Percentiles rank a stretch among this genome's conserved stretches.
Evolutionary conservation across 2,113 vertebrate species (phyloP).

Genomic region (Oriolus oriolus): DNA sequence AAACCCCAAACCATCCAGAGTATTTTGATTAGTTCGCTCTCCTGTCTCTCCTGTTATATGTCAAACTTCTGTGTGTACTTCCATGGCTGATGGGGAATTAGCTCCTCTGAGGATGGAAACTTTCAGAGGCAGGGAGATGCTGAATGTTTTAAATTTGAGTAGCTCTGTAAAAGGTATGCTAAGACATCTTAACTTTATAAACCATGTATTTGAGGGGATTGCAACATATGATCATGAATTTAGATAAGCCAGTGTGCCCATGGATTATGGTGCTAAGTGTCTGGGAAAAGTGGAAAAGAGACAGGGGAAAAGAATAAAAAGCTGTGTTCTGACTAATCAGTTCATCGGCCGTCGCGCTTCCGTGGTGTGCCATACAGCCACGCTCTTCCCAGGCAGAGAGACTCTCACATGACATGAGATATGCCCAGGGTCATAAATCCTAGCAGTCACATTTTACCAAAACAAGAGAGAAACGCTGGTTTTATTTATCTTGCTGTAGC

Average conservation of each 20-base stretch:
- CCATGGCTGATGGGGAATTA: not conserved
- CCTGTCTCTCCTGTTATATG: not conserved
- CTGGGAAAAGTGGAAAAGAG: not conserved
- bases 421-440: not conserved
- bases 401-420: not conserved
- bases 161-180: not conserved
- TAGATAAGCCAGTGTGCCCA: not conserved
- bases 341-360: not conserved
- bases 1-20: rapidly evolving
- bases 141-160: not conserved
- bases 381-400: not conserved
- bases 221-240: not conserved
- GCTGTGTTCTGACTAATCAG: not conserved
- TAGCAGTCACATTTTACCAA: not conserved
- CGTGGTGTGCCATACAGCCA: not conserved
- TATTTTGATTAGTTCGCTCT: not conserved
- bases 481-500: not conserved
- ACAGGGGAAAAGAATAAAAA: not conserved
- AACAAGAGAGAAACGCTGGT: not conserved
- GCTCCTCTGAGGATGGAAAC: not conserved
- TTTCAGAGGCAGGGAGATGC: not conserved
- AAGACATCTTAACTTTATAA: not conserved
- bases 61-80: not conserved
- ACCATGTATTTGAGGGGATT: not conserved
- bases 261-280: not conserved